phyloP scores from a whole-genome alignment of 2,888 invertebrate species.

The Clepsis dumicolana region DNA sequence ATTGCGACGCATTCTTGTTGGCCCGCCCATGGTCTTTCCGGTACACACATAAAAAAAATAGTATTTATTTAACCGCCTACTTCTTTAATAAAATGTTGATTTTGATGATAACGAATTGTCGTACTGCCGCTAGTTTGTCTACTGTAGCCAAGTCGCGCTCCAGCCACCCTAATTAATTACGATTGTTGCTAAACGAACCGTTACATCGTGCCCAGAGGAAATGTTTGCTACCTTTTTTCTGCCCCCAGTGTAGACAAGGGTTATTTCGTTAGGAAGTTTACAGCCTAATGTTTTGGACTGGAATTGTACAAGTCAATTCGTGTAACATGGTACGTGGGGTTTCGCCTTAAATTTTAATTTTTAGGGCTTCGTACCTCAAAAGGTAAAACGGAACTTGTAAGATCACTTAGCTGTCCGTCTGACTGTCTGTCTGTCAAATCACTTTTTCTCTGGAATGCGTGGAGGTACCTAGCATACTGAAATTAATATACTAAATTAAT shows the following conservation, averaged over 20 bases:
- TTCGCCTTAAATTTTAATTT: neutral
- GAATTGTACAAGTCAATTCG: constrained; percentile 24
- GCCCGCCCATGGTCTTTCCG: too few species aligned
- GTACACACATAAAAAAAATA: too few species aligned
- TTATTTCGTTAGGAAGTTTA: constrained; percentile 43
- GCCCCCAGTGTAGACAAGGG: constrained; percentile 45
- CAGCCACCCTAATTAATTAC: constrained; percentile 64
- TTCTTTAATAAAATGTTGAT: neutral
- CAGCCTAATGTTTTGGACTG: constrained; percentile 38
- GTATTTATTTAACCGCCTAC: too few species aligned
- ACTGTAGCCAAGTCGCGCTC: constrained; percentile 47
- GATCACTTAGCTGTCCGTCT: too few species aligned
- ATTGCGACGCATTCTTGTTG: too few species aligned
- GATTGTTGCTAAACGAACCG: constrained; percentile 65
- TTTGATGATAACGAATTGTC: neutral
- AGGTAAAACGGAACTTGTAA: too few species aligned
- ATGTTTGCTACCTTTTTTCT: constrained; percentile 54
- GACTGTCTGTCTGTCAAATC: too few species aligned
- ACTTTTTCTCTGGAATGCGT: too few species aligned
- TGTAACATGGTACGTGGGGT: constrained; percentile 1
- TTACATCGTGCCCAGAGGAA: constrained; percentile 53
- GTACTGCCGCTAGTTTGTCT: constrained; percentile 16
- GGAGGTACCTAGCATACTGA: too few species aligned
- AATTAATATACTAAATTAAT: too few species aligned
- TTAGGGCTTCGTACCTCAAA: too few species aligned